These are phyloP conservation scores for Miniopterus natalensis DNA, from an alignment of 2,113 vertebrate species.

Conservation along the genomic window DNA sequence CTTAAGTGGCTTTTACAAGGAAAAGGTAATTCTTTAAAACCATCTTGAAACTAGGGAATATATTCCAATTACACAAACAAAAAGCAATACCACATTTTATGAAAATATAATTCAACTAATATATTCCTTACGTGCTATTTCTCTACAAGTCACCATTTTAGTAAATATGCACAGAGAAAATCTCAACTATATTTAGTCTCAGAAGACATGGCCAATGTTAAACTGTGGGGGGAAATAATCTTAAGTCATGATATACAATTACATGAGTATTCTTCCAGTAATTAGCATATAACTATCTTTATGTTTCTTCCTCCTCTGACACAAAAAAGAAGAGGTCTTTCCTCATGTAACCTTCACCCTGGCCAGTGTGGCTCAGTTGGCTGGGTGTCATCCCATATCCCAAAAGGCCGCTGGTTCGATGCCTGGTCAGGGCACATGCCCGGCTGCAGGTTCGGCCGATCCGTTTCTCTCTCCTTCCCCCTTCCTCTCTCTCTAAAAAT, in stretches of 20 bases:
- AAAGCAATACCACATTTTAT: constrained; percentile 71
- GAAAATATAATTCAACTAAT: constrained; percentile 74
- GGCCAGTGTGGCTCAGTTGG: no score
- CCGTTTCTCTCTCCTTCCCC: no score
- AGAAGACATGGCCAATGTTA: constrained; percentile 28
- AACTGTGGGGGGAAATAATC: not conserved
- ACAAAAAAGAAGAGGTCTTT: not conserved
- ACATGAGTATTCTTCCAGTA: not conserved
- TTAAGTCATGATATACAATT: not conserved
- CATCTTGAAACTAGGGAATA: constrained; percentile 52
- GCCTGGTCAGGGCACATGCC: no score
- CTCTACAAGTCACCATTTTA: constrained; percentile 34
- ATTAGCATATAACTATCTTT: constrained; percentile 16
- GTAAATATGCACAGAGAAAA: constrained; percentile 39
- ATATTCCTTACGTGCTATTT: constrained; percentile 25
- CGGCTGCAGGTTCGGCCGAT: no score
- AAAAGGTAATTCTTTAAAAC: constrained; percentile 69
- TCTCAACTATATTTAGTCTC: constrained; percentile 1
- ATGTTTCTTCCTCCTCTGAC: constrained; percentile 19
- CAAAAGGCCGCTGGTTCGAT: no score
- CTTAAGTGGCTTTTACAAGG: constrained; percentile 59
- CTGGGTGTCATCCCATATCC: no score
- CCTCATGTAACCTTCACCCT: not conserved
- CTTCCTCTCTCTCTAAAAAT: no score
- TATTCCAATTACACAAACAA: constrained; percentile 71